Evolutionary conservation across 2,888 invertebrate species (phyloP), one percentile per base, ranked within the genome.

Genomic region (Drosophila mulleri): DNA sequence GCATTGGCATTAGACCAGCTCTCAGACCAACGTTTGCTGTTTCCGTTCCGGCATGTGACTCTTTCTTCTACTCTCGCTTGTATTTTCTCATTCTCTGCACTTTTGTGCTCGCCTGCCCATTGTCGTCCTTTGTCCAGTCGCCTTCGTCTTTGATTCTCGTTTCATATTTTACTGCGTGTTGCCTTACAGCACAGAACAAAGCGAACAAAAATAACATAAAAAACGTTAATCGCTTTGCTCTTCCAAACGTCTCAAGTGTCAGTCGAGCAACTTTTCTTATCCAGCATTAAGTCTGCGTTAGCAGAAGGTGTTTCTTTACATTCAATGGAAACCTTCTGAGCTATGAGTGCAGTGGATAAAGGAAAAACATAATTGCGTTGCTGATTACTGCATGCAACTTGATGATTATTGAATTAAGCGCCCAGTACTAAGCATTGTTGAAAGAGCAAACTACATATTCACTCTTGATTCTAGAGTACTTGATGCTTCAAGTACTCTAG

Each of bases 1-100:
- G 88, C 89, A 85, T 80, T 84, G 88, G 75, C 83, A 85, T 84
- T 82, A 88, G 83, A 32, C 67, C 54, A 48, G 50, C 61, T 56
- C 62, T 42, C 58, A 69, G 63, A 72, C 45, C 45, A 14, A 8
- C 86, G 66, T 70, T 83, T 88, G 78, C 56, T 64, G 67, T 82
- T 83, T 85, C 83, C 88, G 78, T 78, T 83, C 68, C 78, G 75
- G 70, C 72, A 66, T 72, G 72, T 59, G 75, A 72, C 80, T 85
- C 61, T 87, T 81, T 29, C 77, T 73, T 59, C 59, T 70, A 39
- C 32, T 45, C 62, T 58, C 44, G 52, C 77, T 74, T 79, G 72
- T 68, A 67, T 78, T 53, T 54, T 52, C 20, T 56, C 48, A 58
- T 48, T 18, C 23, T 18, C 52, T 67, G 54, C 57, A 35, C 48